Evolutionary conservation across 2,888 invertebrate genomes (phyloP), one percentile per base, ranked within the genome.

Genomic region (Tanypteryx hageni): DNA sequence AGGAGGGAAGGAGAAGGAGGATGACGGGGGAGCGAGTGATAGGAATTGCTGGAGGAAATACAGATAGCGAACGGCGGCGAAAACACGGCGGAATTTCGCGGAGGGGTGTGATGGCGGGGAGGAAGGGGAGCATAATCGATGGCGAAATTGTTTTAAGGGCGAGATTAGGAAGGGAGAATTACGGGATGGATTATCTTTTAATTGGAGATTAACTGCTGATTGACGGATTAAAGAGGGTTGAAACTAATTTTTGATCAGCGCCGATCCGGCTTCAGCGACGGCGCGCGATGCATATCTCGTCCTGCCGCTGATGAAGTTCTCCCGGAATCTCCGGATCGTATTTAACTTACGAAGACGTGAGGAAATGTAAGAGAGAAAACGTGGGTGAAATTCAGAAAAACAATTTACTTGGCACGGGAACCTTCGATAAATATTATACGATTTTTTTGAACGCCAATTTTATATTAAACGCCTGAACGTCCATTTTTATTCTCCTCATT

Each of bases 181-280:
- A 44, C 44, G 44, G 1, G 44, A 22, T 22, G 76, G 27, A 27
- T 76, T 76, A 76, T 27, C 22, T 76, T 76, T 14, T 27, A 27
- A 76, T 76, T 18, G 76, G 22, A 27, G 76, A 76, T 76, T 76
- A 76, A 27, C 76, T 22, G 76, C 76, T 76, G 76, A 76, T 76
- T 76, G 76, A 76, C 76, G 76, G 76, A 76, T 76, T 76, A 76
- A 76, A 76, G 76, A 22, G 27, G 76, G 76, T 22, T 27, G 22
- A 76, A 76, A 76, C 22, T 76, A 76, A 76, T 76, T 76, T 76
- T 76, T 76, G 76, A 76, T 76, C 22, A 27, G 2, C 27, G 76
- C 27, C 76, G 27, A 76, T 76, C 76, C 76, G 76, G 13, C 27
- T 76, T 76, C 22, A 22, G 76, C 10, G n/a, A 68, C n/a, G 22